Percentiles rank a stretch among this genome's conserved stretches.
Conservation (phyloP, 2,113 vertebrate genomes). For the Paradoxurus hermaphroditus region DNA sequence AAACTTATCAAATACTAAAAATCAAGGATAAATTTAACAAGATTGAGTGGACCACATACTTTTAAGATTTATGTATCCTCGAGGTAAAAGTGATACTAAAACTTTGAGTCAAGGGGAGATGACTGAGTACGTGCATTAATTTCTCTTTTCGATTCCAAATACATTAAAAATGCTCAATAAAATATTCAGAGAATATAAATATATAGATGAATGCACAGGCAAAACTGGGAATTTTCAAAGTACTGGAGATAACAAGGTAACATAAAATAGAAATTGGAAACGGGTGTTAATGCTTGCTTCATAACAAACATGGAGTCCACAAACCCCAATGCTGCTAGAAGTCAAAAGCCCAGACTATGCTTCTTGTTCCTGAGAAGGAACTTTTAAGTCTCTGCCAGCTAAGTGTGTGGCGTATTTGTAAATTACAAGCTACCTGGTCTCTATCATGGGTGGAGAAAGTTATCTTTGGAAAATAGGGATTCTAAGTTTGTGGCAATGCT, state of each 20-base stretch:
- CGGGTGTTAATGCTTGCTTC: background rate
- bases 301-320: background rate
- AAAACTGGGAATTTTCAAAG: background rate
- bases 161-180: slow-evolving; percentile 1
- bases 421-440: background rate
- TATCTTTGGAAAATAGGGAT: background rate
- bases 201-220: background rate
- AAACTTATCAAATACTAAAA: slow-evolving; percentile 24
- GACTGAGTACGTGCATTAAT: background rate
- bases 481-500: background rate
- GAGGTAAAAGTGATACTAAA: slow-evolving; percentile 21
- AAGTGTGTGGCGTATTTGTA: background rate
- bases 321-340: background rate
- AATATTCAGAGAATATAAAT: background rate
- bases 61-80: slow-evolving; percentile 9
- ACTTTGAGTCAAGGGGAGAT: background rate
- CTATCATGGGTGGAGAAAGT: background rate
- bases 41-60: background rate
- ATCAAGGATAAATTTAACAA: background rate
- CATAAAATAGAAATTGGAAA: background rate
- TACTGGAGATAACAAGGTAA: background rate
- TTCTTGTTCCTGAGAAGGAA: background rate
- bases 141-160: slow-evolving; percentile 24
- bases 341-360: background rate
- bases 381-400: background rate